Conservation (phyloP, 1,140 invertebrate species). For the Hylaeus anthracinus region DNA sequence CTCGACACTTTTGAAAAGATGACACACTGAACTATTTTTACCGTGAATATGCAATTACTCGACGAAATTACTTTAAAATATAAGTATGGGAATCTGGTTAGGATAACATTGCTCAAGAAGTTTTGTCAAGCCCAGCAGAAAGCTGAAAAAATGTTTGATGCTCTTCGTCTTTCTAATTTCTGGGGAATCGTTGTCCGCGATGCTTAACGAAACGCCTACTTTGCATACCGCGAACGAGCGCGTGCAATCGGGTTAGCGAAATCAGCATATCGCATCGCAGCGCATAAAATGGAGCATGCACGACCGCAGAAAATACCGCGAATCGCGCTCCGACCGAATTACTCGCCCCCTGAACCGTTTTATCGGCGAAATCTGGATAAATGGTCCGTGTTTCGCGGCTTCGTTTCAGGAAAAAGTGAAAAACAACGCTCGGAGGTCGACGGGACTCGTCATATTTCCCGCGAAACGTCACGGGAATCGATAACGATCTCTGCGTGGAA, state of each 20-base stretch:
- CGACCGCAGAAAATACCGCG: not conserved
- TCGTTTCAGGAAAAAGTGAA: not conserved
- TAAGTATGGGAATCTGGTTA: too few relatives aligned
- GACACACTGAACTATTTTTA: too few relatives aligned
- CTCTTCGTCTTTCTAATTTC: too few relatives aligned
- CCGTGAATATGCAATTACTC: too few relatives aligned
- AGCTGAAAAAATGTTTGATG: too few relatives aligned
- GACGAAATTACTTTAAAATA: too few relatives aligned
- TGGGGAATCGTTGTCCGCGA: not conserved
- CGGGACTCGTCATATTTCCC: constrained; percentile 2
- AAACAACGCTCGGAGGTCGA: not conserved
- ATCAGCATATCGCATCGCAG: constrained; percentile 22
- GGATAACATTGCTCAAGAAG: too few relatives aligned
- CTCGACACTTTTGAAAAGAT: too few relatives aligned
- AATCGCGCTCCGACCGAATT: not conserved
- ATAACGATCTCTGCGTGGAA: not conserved
- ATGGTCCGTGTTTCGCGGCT: not conserved
- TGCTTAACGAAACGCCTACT: not conserved
- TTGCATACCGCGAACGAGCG: constrained; percentile 16
- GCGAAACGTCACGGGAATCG: not conserved
- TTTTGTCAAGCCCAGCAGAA: too few relatives aligned
- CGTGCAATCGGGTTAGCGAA: constrained; percentile 5
- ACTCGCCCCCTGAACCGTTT: not conserved
- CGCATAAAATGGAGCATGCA: constrained; percentile 1
- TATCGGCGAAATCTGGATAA: constrained; percentile 9